Percentiles rank a stretch among this genome's conserved stretches.
These are phyloP conservation scores for Agrilus biguttatus DNA, from an alignment of 2,888 invertebrate genomes.

Conservation along the genomic window DNA sequence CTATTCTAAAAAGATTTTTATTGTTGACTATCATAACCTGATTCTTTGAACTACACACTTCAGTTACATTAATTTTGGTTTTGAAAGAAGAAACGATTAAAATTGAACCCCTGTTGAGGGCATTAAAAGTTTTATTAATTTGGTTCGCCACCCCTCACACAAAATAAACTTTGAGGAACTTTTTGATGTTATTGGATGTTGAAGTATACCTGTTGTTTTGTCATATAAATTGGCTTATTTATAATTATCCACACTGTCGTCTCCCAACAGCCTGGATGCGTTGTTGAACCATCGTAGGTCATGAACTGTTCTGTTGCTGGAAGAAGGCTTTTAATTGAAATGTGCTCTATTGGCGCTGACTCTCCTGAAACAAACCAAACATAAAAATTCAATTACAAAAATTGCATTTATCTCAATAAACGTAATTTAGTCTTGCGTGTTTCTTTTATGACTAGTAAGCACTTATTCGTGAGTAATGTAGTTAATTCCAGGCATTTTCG, in stretches of 20 bases:
- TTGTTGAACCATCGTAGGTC: conserved; percentile 95
- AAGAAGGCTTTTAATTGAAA: conserved; percentile 73
- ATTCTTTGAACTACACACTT: too few species aligned
- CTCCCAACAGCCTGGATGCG: conserved; percentile 97
- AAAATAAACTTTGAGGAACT: too few species aligned
- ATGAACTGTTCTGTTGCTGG: conserved; percentile 90
- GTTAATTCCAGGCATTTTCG: too few species aligned
- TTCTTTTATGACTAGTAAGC: neutral
- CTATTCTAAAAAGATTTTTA: too few species aligned
- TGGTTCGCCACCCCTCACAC: too few species aligned
- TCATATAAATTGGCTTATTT: conserved; percentile 95
- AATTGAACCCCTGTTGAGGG: too few species aligned
- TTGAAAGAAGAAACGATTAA: too few species aligned
- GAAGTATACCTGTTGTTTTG: conserved; percentile 71
- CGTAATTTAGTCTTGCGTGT: neutral
- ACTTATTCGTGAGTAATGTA: too few species aligned
- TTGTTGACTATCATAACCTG: too few species aligned
- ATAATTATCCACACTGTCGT: conserved; percentile 98
- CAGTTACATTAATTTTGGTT: too few species aligned
- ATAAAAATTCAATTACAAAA: conserved; percentile 1
- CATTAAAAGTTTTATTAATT: too few species aligned
- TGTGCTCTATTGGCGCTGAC: conserved; percentile 66
- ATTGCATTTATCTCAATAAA: neutral
- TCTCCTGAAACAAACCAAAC: conserved; percentile 45
- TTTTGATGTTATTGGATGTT: too few species aligned